Evolutionary conservation across 2,797 vertebrate species (phyloP), one percentile per base, ranked within the genome.

Genomic region (Podarcis siculus): DNA sequence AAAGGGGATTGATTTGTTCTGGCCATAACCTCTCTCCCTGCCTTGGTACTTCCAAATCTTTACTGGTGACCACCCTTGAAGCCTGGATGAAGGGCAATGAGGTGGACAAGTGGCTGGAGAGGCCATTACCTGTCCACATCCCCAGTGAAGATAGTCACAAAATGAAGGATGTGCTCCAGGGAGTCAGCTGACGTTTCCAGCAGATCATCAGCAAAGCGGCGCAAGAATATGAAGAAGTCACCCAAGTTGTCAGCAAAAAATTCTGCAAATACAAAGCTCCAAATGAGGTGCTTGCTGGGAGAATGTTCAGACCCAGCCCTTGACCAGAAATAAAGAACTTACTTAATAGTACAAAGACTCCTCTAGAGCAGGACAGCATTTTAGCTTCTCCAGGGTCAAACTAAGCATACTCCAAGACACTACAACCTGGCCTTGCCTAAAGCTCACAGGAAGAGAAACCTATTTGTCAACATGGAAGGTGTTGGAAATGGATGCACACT

Each of bases 241-340:
- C 98, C 99, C 96, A 99, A 86, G 94, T 99, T 99, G 94, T 99
- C 99, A 0, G 98, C 98, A 95, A 99, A 99, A 95, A 99, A 99
- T 91, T 99, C 99, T 99, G 96, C 72, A 45, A 90, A 82, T 25
- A 86, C 78, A 94, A 76, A 64, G 76, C 0, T 37, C 23, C 0
- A 21, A 0, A 0, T 77, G 61, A 94, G 67, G 19, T 8, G 83
- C 39, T 79, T 32, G 5, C 30, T 4, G 0, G 0, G 27, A 58
- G 17, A 72, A 77, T 72, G 80, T 82, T 13, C 17, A 76, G 67
- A 9, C 25, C 30, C 15, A 37, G 21, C 30, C 35, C 1, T 0
- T 5, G 75, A 1, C 25, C 6, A 15, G n/a, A 55, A n/a, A n/a
- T 55, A 49, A 55, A n/a, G 2, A 45, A 30, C 30, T n/a, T 35